Percentiles rank a stretch among this genome's conserved stretches.
These are phyloP conservation scores for Hybognathus amarus DNA, from an alignment of 2,797 vertebrate species.

Conservation along the genomic window DNA sequence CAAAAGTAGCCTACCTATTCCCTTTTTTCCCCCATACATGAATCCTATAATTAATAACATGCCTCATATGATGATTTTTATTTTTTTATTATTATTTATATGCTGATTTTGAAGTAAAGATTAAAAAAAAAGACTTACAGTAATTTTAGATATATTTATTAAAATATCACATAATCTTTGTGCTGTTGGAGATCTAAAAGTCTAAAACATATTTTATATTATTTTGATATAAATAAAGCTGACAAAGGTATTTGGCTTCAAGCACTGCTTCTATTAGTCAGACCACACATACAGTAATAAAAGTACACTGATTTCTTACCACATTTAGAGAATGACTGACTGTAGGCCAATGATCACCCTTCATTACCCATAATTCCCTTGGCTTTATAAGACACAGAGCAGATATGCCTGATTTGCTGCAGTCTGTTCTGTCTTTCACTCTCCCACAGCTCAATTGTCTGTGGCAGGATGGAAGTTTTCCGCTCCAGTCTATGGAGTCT, in stretches of 20 bases:
- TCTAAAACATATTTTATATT: neutral
- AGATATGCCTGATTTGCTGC: conserved; percentile 38
- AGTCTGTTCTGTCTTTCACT: conserved; percentile 39
- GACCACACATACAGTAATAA: neutral
- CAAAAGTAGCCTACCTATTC: neutral
- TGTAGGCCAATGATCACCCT: conserved; percentile 38
- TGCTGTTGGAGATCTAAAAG: neutral
- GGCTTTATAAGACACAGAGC: conserved; percentile 45
- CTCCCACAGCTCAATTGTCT: conserved; percentile 67
- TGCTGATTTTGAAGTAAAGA: neutral
- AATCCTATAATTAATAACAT: neutral
- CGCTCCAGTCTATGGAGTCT: conserved; percentile 53
- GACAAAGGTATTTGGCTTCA: neutral
- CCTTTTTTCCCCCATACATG: neutral
- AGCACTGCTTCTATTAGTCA: neutral
- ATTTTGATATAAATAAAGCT: neutral
- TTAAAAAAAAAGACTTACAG: no score
- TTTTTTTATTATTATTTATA: neutral
- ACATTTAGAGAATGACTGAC: conserved; percentile 19
- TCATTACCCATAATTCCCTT: conserved; percentile 39
- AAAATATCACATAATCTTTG: neutral
- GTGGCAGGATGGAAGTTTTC: conserved; percentile 57
- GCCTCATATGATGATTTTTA: neutral
- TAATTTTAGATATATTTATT: neutral
- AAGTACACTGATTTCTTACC: neutral